Base-by-base conservation (phyloP, 2,888 invertebrate genomes). In the Nasonovia ribisnigri region DNA sequence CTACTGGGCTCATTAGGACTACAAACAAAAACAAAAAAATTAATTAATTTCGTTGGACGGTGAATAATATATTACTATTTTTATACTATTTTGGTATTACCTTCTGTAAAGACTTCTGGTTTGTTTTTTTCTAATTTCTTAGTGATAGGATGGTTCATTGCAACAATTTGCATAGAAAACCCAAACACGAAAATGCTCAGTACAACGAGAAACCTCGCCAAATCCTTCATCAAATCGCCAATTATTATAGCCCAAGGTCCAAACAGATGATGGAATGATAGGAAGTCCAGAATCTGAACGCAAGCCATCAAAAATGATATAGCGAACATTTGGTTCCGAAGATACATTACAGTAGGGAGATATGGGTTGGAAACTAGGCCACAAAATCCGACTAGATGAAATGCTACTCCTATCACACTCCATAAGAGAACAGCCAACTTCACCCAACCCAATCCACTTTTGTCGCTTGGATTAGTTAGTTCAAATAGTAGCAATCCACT, bases 221-320 rank as follows among this genome's bases (percentile, higher is more conserved):
- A 96, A 96, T 99, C 99, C 96, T 98, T 98, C 97, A 98, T 97
- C 94, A 98, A 96, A 96, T 98, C 98, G 46, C 99, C 98, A 95
- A 99, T 99, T 96, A 99, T 99, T 95, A 99, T 99, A 60, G 99
- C 99, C 99, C 99, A 99, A 0, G 99, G 99, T 89, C 99, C 99
- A 96, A 99, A 99, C 43, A 99, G 97, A 96, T 99, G 99, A 96
- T 99, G 99, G 96, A 99, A 99, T 48, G 99, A 99, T 90, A 99
- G 96, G 96, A 99, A 99, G 96, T 99, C 99, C 95, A 99, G 96
- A 95, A 99, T 98, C 96, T 99, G 99, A 90, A 99, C 99, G 96
- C 99, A 99, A 93, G 99, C 99, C 95, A 99, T 96, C 94, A 99
- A 97, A 96, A 99, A 98, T 94, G 99, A 98, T 95, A 99, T 96